These are phyloP conservation scores for Caracal caracal DNA, from an alignment of 2,113 vertebrate species.

Conservation along the genomic window DNA sequence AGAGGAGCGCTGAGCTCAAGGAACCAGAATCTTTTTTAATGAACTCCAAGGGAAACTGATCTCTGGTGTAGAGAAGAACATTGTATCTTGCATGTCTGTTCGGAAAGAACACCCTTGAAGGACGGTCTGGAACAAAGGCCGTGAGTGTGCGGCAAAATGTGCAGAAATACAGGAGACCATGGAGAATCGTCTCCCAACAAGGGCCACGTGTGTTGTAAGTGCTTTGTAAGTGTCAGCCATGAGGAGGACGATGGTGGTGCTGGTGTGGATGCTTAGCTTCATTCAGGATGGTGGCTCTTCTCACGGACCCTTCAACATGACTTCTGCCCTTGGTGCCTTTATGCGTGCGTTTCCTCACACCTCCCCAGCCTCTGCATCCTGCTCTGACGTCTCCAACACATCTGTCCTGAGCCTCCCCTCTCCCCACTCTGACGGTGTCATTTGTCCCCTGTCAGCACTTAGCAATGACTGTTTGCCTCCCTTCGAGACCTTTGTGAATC, in stretches of 20 bases:
- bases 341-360: background rate
- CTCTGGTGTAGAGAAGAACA: background rate
- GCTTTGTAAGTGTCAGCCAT: fast-evolving
- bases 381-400: background rate
- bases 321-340: background rate
- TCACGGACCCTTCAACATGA: background rate
- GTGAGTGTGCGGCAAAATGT: background rate
- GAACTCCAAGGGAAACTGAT: background rate
- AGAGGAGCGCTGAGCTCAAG: background rate
- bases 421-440: background rate
- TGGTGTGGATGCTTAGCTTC: background rate
- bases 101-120: background rate
- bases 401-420: background rate
- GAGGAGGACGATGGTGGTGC: background rate
- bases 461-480: background rate
- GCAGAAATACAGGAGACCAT: background rate
- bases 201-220: background rate
- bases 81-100: background rate
- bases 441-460: background rate
- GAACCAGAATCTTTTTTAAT: background rate
- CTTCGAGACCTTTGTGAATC: background rate
- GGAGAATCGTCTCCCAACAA: background rate
- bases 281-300: background rate
- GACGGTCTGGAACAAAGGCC: background rate
- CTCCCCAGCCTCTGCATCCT: background rate